A percentile compares a stretch with the other conserved stretches of the same genome.
Conservation (phyloP, 2,113 vertebrate species). For the Hemibagrus wyckioides region DNA sequence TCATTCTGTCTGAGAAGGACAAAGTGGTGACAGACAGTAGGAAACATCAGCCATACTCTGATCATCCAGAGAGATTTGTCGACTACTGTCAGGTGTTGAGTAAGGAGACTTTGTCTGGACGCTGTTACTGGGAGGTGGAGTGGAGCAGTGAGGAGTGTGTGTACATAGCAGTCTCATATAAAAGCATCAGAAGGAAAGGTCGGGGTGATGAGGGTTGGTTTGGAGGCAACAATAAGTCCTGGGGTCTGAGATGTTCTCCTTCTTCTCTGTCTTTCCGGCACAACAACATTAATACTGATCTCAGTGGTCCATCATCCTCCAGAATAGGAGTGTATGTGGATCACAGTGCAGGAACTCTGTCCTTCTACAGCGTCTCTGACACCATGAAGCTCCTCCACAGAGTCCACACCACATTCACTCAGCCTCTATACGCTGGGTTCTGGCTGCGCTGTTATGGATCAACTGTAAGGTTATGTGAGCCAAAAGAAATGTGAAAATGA, state of each 20-base stretch:
- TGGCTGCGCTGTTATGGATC: neutral
- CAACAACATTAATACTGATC: neutral
- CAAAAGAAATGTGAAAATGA: no score
- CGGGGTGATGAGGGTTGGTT: neutral
- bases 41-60: neutral
- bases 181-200: constrained; percentile 28
- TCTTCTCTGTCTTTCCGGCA: neutral
- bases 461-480: neutral
- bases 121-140: constrained; percentile 29
- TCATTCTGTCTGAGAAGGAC: constrained; percentile 10
- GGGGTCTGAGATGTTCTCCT: neutral
- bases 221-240: constrained; percentile 29
- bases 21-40: neutral
- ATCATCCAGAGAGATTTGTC: constrained; percentile 33
- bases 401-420: no score
- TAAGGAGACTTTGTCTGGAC: constrained; percentile 18
- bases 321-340: constrained; percentile 12
- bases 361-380: no score
- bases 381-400: no score
- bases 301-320: neutral
- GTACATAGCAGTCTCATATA: constrained; percentile 24
- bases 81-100: neutral
- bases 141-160: neutral
- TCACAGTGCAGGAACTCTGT: no score
- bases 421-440: neutral